These are phyloP conservation scores for Toxotes lorentzi DNA, from an alignment of 2,797 vertebrate species.

Conservation along the genomic window DNA sequence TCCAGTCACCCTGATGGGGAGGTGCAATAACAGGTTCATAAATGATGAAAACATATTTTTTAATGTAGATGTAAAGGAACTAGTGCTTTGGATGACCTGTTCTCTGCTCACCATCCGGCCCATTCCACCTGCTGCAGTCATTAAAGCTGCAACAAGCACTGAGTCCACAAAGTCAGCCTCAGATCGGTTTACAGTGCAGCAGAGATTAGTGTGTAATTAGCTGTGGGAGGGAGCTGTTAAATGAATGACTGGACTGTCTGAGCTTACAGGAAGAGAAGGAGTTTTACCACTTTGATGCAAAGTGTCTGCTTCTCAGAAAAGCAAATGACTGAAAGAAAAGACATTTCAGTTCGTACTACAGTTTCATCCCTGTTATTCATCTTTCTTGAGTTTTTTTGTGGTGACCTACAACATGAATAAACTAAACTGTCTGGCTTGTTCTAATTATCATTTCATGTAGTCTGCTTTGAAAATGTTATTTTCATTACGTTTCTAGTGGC, in stretches of 20 bases:
- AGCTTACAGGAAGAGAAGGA: neutral
- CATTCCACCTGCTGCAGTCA: neutral
- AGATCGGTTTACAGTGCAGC: conserved; percentile 9
- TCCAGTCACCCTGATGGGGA: neutral
- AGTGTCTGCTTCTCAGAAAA: neutral
- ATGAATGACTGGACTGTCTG: neutral
- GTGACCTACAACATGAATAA: conserved; percentile 43
- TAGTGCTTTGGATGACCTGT: neutral
- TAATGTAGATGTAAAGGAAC: neutral
- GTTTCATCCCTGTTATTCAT: neutral
- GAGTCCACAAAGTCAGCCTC: neutral
- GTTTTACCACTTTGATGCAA: neutral
- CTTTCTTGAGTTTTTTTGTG: neutral
- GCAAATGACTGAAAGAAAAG: neutral
- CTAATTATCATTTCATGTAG: conserved; percentile 40
- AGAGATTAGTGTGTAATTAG: conserved; percentile 8
- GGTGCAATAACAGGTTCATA: neutral
- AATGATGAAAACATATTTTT: neutral
- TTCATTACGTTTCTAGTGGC: conserved; percentile 32
- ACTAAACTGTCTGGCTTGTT: conserved; percentile 33
- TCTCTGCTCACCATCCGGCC: neutral
- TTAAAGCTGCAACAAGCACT: neutral
- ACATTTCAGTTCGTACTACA: neutral
- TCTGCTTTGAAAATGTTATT: conserved; percentile 30
- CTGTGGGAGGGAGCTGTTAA: neutral